Percentiles rank a stretch among this genome's conserved stretches.
Conservation (phyloP, 2,888 invertebrate genomes). For the Penaeus monodon region DNA sequence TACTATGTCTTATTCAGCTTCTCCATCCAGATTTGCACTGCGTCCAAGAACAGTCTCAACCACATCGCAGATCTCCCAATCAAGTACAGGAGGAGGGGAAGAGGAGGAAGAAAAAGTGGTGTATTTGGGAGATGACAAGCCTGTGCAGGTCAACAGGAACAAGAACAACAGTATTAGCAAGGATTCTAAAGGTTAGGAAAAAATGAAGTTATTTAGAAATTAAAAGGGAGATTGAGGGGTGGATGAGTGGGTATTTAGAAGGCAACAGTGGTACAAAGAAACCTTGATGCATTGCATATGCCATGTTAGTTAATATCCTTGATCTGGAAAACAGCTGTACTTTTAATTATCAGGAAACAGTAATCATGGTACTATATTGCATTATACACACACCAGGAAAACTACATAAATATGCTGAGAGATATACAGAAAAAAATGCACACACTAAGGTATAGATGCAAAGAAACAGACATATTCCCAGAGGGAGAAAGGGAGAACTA, state of each 20-base stretch:
- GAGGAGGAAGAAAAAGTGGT: constrained; percentile 71
- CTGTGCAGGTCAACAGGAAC: constrained; percentile 71
- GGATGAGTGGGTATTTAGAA: not conserved
- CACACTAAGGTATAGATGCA: no score
- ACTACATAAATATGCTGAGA: no score
- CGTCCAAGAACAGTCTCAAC: constrained; percentile 50
- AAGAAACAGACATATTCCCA: no score
- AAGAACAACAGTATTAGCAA: constrained; percentile 14
- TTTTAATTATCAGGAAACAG: no score
- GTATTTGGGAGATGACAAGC: constrained; percentile 76
- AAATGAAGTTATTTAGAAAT: not conserved
- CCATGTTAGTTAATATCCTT: not conserved
- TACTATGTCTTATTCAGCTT: not conserved
- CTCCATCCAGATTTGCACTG: constrained; percentile 34
- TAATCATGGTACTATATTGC: no score
- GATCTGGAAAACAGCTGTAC: no score
- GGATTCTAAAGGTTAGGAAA: constrained; percentile 7
- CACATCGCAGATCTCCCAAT: constrained; percentile 22
- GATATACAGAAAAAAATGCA: no score
- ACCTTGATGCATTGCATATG: not conserved
- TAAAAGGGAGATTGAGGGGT: no score
- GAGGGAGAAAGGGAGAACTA: no score
- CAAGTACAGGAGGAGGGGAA: constrained; percentile 16
- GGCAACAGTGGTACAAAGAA: not conserved
- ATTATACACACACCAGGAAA: no score